Base-by-base conservation (phyloP, 2,888 invertebrate genomes). In the Agrotis puta region DNA sequence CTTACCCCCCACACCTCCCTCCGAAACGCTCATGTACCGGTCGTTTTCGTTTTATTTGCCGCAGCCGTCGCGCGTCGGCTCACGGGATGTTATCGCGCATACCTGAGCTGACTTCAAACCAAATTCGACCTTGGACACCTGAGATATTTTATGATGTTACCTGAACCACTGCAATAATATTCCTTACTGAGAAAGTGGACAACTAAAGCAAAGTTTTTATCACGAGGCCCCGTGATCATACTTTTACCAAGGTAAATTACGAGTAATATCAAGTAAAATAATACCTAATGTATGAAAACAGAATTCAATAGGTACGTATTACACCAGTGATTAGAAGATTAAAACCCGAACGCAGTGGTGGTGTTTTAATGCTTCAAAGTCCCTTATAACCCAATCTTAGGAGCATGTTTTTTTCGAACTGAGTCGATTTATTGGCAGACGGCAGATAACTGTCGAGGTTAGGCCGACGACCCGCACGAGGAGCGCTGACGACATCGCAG, bases 401-500 rank as follows among this genome's bases (percentile, higher is more conserved):
- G 4, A 39, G 4, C 7, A 33, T 7, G 16, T 11, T 57, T 63
- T 33, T 14, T 33, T 50, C 22, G n/a, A 62, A 57, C 53, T 63
- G 54, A 33, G 33, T 1, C n/a, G 48, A 39, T 22, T 63, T 65
- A 51, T 74, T 69, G 50, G 54, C 58, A 59, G 67, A 66, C 68
- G 56, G 54, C 65, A 66, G 63, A 48, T 56, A 13, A 50, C 64
- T 56, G 47, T 54, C 58, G 70, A 72, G 75, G 79, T 50, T 24
- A 70, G 81, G 74, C 24, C 79, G 72, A 65, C 63, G 77, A 83
- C 77, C 77, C 20, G 54, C 65, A 48, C 45, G 54, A 62, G 48
- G 67, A 45, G 54, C 61, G 72, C 72, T 83, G 66, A 81, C 81
- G 50, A 81, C 81, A 74, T 71, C 70, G 56, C 47, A 18, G 43